These are phyloP conservation scores for Hymenopus coronatus DNA, from an alignment of 2,888 invertebrate genomes.

Conservation along the genomic window DNA sequence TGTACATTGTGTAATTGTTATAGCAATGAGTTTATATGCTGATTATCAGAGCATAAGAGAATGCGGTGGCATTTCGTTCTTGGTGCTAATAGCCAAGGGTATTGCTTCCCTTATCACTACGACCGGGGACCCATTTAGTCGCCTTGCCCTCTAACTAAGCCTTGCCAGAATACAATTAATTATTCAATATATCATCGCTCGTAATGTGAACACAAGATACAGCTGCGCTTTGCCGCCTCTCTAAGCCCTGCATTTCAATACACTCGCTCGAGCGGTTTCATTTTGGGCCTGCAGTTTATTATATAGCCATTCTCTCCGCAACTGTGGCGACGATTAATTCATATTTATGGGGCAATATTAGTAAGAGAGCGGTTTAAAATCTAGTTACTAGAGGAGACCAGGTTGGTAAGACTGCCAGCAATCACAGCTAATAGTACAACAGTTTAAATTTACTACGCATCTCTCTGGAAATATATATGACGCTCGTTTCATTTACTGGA, in stretches of 20 bases:
- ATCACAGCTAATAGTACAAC: neutral
- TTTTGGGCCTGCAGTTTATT: neutral
- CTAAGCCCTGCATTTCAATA: neutral
- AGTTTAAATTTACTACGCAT: neutral
- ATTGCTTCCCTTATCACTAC: neutral
- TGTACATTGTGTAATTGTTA: too few relatives aligned
- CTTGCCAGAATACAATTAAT: neutral
- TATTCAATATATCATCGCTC: neutral
- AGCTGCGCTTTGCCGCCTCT: neutral
- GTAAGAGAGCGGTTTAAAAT: neutral
- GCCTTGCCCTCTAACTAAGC: neutral
- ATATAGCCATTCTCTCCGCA: neutral
- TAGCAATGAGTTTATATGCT: too few relatives aligned
- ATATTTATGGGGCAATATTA: neutral
- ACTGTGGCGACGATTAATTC: neutral
- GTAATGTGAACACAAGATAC: neutral
- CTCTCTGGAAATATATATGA: neutral
- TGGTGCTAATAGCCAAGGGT: neutral
- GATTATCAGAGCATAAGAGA: too few relatives aligned
- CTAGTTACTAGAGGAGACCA: neutral
- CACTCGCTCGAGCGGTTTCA: neutral
- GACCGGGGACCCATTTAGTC: too few relatives aligned
- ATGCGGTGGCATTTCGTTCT: neutral
- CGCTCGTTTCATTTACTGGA: neutral
- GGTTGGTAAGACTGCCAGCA: neutral